Conservation (phyloP, 2,797 vertebrate genomes). For the Microctenopoma stevenorrisi region DNA sequence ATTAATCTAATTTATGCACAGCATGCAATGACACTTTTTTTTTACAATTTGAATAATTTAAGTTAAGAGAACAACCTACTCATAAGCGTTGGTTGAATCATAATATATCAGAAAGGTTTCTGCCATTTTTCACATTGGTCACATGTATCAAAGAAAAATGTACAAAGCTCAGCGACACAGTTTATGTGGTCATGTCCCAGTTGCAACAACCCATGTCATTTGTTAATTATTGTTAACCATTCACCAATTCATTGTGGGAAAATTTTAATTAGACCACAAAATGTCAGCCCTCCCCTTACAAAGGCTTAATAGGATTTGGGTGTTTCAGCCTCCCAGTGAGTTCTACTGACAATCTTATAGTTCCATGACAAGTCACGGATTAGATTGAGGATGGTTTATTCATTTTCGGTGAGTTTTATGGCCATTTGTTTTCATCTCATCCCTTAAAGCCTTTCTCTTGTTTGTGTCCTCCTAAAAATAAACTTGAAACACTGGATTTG, state of each 20-base stretch:
- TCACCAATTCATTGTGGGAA: slow-evolving; percentile 75
- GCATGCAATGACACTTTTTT: slow-evolving; percentile 74
- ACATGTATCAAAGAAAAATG: slow-evolving; percentile 56
- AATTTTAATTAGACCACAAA: slow-evolving; percentile 85
- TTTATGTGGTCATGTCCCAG: slow-evolving; percentile 64
- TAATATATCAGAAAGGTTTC: slow-evolving; percentile 59
- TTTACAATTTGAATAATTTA: slow-evolving; percentile 78
- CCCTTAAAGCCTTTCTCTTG: slow-evolving; percentile 77
- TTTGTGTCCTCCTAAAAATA: slow-evolving; percentile 77
- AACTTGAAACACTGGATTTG: slow-evolving; percentile 80
- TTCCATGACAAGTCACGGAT: slow-evolving; percentile 73
- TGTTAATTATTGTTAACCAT: slow-evolving; percentile 81
- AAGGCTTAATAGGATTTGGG: slow-evolving; percentile 86
- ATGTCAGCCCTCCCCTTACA: slow-evolving; percentile 80
- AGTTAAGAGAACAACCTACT: slow-evolving; percentile 69
- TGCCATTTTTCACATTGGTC: slow-evolving; percentile 34
- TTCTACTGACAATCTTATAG: slow-evolving; percentile 70
- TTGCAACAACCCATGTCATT: slow-evolving; percentile 63
- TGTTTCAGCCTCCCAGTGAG: slow-evolving; percentile 74
- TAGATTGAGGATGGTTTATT: slow-evolving; percentile 80
- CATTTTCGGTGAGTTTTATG: slow-evolving; percentile 77
- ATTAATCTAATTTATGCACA: slow-evolving; percentile 80
- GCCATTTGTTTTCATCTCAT: slow-evolving; percentile 75
- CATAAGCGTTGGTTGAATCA: slow-evolving; percentile 58
- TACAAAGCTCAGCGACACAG: slow-evolving; percentile 43